Percentiles rank a stretch among this genome's conserved stretches.
phyloP scores from a whole-genome alignment of 2,888 invertebrate species.

The Epirrhoe alternata region DNA sequence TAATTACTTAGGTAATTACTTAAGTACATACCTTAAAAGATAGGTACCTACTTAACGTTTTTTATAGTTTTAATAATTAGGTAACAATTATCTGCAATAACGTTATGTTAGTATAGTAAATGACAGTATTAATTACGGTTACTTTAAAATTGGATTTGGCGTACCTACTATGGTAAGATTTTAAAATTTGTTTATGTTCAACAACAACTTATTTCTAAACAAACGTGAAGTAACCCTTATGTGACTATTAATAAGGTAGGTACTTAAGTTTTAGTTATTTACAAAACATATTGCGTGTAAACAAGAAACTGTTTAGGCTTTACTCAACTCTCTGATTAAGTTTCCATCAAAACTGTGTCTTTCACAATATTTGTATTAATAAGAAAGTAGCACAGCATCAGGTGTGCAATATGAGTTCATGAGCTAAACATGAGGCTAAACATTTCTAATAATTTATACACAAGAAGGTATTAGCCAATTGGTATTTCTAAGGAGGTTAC shows the following conservation, averaged over 20 bases:
- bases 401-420: slow-evolving; percentile 35
- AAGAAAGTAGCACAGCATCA: slow-evolving; percentile 30
- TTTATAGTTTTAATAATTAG: too few species aligned
- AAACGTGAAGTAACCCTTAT: background rate
- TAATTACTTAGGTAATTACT: too few species aligned
- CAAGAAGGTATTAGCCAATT: slow-evolving; percentile 63
- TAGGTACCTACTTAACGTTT: too few species aligned
- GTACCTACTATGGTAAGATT: too few species aligned
- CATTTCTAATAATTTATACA: slow-evolving; percentile 46
- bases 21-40: too few species aligned
- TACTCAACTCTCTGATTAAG: slow-evolving; percentile 6
- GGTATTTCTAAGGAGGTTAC: slow-evolving; percentile 75
- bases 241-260: background rate
- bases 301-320: slow-evolving; percentile 10
- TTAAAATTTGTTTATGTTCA: too few species aligned
- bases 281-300: slow-evolving; percentile 1
- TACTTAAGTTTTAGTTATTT: background rate
- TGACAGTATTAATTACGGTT: too few species aligned
- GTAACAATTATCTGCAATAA: too few species aligned
- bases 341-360: slow-evolving; percentile 11
- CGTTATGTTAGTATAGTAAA: too few species aligned
- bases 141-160: too few species aligned
- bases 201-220: background rate
- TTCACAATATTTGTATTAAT: slow-evolving; percentile 20
- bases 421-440: slow-evolving; percentile 32